Percentiles rank a stretch among this genome's conserved stretches.
Conservation (phyloP, 2,888 invertebrate genomes). For the Pandemis heparana region DNA sequence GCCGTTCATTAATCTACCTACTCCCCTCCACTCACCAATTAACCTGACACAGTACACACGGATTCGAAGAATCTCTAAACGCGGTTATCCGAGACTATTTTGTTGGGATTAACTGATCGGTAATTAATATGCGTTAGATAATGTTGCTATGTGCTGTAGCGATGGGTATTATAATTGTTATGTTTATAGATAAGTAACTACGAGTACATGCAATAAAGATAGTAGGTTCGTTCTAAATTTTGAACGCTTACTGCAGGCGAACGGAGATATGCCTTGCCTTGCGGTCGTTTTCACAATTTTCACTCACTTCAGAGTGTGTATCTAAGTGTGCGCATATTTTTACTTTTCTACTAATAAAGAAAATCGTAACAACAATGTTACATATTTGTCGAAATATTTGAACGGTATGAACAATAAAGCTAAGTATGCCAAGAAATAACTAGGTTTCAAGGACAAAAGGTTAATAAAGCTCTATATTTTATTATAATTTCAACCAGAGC, state of each 20-base stretch:
- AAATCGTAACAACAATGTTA: not conserved
- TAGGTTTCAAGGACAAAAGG: constrained; percentile 11
- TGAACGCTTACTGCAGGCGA: not conserved
- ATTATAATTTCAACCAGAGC: constrained; percentile 22
- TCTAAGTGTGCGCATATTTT: no score
- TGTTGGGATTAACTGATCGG: constrained; percentile 38
- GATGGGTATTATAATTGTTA: constrained; percentile 7
- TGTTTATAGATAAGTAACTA: constrained; percentile 5
- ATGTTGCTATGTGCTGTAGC: not conserved
- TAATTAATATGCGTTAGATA: constrained; percentile 39
- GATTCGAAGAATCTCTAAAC: constrained; percentile 67
- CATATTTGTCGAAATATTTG: not conserved
- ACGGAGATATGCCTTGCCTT: not conserved
- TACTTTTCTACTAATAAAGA: not conserved
- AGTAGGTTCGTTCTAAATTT: not conserved
- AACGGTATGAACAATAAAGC: not conserved
- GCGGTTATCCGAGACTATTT: constrained; percentile 58
- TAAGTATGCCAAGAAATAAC: constrained; percentile 6
- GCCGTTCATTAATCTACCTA: constrained; percentile 84
- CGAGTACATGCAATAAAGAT: not conserved
- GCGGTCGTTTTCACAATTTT: not conserved
- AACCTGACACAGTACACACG: constrained; percentile 72
- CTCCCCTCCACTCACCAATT: constrained; percentile 71
- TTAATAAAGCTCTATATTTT: constrained; percentile 20
- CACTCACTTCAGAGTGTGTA: no score